Conservation (phyloP, 2,113 vertebrate genomes). For the Alosa alosa region DNA sequence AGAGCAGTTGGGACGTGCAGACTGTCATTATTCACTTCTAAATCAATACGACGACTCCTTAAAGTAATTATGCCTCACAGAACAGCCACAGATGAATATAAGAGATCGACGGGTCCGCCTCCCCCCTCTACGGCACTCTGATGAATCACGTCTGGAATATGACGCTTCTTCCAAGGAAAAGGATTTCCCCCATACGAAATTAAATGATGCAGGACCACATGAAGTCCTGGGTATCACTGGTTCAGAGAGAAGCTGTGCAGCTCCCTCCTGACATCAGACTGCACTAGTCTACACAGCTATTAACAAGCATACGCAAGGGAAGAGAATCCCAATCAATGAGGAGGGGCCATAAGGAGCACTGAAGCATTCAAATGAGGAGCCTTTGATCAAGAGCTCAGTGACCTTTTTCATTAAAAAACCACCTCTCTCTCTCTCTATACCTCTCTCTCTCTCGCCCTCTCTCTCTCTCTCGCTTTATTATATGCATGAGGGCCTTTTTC, state of each 20-base stretch:
- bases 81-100: not conserved
- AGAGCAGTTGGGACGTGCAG: not conserved
- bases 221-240: not conserved
- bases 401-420: not conserved
- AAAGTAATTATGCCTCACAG: slow-evolving; percentile 18
- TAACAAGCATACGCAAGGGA: not conserved
- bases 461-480: not conserved
- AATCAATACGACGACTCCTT: slow-evolving; percentile 27
- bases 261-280: not conserved
- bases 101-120: slow-evolving; percentile 27
- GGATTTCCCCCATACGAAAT: not conserved
- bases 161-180: not conserved
- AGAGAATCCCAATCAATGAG: not conserved
- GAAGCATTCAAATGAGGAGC: not conserved
- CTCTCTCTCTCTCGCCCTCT: too few relatives aligned
- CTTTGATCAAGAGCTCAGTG: not conserved
- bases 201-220: not conserved
- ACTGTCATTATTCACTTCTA: slow-evolving; percentile 15
- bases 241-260: not conserved
- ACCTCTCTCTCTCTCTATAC: not conserved
- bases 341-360: not conserved
- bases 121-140: not conserved
- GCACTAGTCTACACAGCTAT: not conserved
- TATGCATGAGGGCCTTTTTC: not conserved
- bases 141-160: not conserved